Conservation (phyloP, 2,797 vertebrate species). For the Parotocinclus haroldoi region DNA sequence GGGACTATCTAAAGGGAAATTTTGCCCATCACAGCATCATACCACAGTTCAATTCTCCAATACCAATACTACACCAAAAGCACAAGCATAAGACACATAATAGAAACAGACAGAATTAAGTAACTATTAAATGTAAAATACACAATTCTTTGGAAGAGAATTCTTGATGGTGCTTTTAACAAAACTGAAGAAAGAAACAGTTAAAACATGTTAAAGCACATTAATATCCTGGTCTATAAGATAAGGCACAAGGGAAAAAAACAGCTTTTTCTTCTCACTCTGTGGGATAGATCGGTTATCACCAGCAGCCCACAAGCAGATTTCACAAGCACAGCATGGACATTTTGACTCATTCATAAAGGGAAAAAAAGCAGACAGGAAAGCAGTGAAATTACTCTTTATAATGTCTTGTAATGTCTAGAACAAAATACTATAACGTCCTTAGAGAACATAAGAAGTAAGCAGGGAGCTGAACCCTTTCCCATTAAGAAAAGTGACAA, state of each 20-base stretch:
- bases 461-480: constrained; percentile 15
- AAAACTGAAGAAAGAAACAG: too few species aligned
- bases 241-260: neutral
- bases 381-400: neutral
- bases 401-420: neutral
- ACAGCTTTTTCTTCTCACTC: neutral
- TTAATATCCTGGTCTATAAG: constrained; percentile 1
- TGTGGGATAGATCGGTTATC: constrained; percentile 19
- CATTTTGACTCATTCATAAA: constrained; percentile 75
- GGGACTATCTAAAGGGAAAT: too few species aligned
- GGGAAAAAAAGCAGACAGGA: constrained; percentile 11
- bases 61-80: too few species aligned
- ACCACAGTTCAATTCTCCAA: too few species aligned
- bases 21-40: too few species aligned
- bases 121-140: too few species aligned
- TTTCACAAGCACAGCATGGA: constrained; percentile 65
- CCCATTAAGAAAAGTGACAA: constrained; percentile 14
- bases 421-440: neutral
- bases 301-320: constrained; percentile 11
- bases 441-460: constrained; percentile 4
- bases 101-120: too few species aligned
- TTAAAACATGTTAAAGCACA: neutral
- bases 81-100: too few species aligned
- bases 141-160: too few species aligned
- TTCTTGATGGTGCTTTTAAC: too few species aligned